These are phyloP conservation scores for Seladonia tumulorum DNA, from an alignment of 2,888 invertebrate species.

Conservation along the genomic window DNA sequence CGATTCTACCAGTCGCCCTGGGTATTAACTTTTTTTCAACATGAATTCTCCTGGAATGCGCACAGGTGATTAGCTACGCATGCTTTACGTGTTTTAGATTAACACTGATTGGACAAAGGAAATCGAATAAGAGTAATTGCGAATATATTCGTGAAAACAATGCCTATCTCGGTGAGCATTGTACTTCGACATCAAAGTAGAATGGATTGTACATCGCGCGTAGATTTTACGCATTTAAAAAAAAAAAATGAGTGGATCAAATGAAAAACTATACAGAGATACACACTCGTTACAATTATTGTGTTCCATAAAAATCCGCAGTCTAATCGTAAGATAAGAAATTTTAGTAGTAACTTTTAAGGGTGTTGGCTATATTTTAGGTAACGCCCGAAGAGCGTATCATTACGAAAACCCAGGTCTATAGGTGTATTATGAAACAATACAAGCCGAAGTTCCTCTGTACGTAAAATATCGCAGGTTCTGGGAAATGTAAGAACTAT, in stretches of 20 bases:
- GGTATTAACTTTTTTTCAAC: background rate
- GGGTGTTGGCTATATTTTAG: background rate
- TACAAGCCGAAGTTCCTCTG: background rate
- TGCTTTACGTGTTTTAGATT: background rate
- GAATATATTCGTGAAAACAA: background rate
- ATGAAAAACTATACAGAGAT: background rate
- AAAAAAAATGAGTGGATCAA: too few relatives aligned
- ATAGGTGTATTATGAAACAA: background rate
- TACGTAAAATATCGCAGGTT: constrained; percentile 38
- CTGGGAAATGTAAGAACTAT: constrained; percentile 49
- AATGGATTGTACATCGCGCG: background rate
- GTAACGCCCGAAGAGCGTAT: background rate
- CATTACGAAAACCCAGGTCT: background rate
- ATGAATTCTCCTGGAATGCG: background rate
- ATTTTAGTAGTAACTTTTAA: background rate
- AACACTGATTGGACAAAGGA: background rate
- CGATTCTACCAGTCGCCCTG: background rate
- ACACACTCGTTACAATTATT: background rate
- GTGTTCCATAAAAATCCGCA: background rate
- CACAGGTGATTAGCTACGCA: background rate
- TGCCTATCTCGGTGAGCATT: background rate
- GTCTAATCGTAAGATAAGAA: background rate
- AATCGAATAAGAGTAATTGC: background rate
- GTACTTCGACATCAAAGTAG: background rate
- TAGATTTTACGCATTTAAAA: background rate